Evolutionary conservation across 2,888 invertebrate genomes (phyloP), one percentile per base, ranked within the genome.

Genomic region (Hydropsyche betteni): DNA sequence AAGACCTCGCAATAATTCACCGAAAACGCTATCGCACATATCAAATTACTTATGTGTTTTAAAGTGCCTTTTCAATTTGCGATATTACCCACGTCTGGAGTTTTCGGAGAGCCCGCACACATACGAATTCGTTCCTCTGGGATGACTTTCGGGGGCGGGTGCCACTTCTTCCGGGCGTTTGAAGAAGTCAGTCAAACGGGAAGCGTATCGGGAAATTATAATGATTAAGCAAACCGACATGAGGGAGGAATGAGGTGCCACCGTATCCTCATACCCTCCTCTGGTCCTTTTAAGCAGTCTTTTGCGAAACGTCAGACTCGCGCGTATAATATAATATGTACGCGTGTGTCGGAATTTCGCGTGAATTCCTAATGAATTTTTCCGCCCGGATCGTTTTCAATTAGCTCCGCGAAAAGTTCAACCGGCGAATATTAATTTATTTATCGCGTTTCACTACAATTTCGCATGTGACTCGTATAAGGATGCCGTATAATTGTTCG

Each of bases 21-120:
- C n/a, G 36, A 70, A 70, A 70, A 12, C 33, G 70, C 70, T 51
- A 70, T 69, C 69, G 16, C 70, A 52, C 61, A 72, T 58, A 72
- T 72, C 44, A 74, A 77, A 77, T 77, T 77, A 78, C 76, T 75
- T 76, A 72, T 78, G 68, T 76, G 76, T 75, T 78, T 76, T 75
- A 76, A 78, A 78, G 78, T 77, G 76, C 78, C 78, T 78, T 78
- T 78, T 77, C 77, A 78, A 77, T 78, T 78, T 76, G 53, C 38
- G 75, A 77, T 78, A 77, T 78, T 78, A 77, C 77, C 74, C 75
- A 34, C 68, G 69, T 24, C 70, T 51, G 33, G 14, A 53, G 58
- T 64, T 64, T 7, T 34, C 64, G 34, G 36, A 34, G 34, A 64
- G 64, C 33, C 5, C 24, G n/a, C 36, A 64, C 12, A 64, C 34